These are phyloP conservation scores for Drosophila saltans DNA, from an alignment of 1,140 invertebrate genomes.

Conservation along the genomic window DNA sequence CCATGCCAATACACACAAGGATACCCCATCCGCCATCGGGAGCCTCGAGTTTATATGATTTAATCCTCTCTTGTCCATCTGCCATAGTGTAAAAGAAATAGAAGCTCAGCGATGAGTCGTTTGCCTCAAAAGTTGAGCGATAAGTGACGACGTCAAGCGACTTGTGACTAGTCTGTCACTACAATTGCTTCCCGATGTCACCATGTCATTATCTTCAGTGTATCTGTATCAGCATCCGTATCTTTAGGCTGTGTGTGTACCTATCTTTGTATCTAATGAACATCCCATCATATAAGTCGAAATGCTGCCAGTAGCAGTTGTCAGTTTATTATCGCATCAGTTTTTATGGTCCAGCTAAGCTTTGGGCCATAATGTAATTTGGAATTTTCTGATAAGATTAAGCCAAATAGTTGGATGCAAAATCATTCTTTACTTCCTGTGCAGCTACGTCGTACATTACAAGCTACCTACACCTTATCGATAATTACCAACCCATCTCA, in stretches of 20 bases:
- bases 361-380: slow-evolving; percentile 49
- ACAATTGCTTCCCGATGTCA: slow-evolving; percentile 6
- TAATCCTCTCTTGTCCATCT: slow-evolving; percentile 19
- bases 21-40: slow-evolving; percentile 88
- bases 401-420: neutral
- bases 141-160: slow-evolving; percentile 27
- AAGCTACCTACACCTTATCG: neutral
- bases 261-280: slow-evolving; percentile 6
- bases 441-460: neutral
- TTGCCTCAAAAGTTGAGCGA: slow-evolving; percentile 27
- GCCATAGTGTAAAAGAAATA: neutral
- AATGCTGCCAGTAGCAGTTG: slow-evolving; percentile 36
- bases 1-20: slow-evolving; percentile 85
- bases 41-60: slow-evolving; percentile 69
- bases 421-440: neutral
- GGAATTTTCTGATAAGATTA: slow-evolving; percentile 47
- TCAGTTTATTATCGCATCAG: slow-evolving; percentile 37
- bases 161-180: slow-evolving; percentile 7
- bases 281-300: slow-evolving; percentile 16
- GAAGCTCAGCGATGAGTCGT: slow-evolving; percentile 15
- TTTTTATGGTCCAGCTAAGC: slow-evolving; percentile 53
- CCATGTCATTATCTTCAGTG: slow-evolving; percentile 2
- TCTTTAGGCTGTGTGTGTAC: neutral
- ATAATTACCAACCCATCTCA: slow-evolving; percentile 6
- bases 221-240: slow-evolving; percentile 6